Evolutionary conservation across 2,888 invertebrate species (phyloP), one percentile per base, ranked within the genome.

Genomic region (Thalpophila matura): DNA sequence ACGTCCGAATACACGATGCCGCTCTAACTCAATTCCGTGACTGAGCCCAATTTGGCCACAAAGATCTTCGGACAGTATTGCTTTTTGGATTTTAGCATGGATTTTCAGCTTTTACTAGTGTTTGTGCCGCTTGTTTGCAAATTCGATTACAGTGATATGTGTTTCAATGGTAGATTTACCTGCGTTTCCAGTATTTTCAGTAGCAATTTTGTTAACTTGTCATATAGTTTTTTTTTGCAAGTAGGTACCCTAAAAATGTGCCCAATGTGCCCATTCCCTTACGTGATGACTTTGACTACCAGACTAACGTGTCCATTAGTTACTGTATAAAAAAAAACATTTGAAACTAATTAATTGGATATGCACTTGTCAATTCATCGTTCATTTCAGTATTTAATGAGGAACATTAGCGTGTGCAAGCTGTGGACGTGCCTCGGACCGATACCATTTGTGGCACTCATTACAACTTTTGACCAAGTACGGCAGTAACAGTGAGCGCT

Each of bases 391-490:
- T 81, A 82, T 86, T 83, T 89, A 90, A 88, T 89, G 87, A 86
- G 83, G 79, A 82, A 84, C 87, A 90, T 91, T 89, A 90, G 85
- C 86, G 86, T 79, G 84, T 81, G 78, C 83, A 81, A 77, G 81
- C 77, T 72, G 81, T 65, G 80, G 79, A 79, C 82, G 78, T 67
- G 77, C 74, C 57, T 76, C 67, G 62, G 60, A 69, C 71, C 77
- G 82, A 84, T 82, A 72, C 89, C 89, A 87, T 90, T 86, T 88
- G 84, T 74, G 89, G 89, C 77, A 74, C 71, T 86, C 86, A 86
- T 89, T 89, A 88, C 87, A 81, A 82, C 86, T 85, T 87, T 83
- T 85, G 83, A 77, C 89, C 86, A 86, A 85, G 81, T 87, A 85
- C 62, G 85, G 86, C 75, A 53, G 79, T 79, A 79, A 79, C 84